Percentiles rank a stretch among this genome's conserved stretches.
These are phyloP conservation scores for Scaptomyza pallida DNA, from an alignment of 1,140 invertebrate genomes.

Conservation along the genomic window DNA sequence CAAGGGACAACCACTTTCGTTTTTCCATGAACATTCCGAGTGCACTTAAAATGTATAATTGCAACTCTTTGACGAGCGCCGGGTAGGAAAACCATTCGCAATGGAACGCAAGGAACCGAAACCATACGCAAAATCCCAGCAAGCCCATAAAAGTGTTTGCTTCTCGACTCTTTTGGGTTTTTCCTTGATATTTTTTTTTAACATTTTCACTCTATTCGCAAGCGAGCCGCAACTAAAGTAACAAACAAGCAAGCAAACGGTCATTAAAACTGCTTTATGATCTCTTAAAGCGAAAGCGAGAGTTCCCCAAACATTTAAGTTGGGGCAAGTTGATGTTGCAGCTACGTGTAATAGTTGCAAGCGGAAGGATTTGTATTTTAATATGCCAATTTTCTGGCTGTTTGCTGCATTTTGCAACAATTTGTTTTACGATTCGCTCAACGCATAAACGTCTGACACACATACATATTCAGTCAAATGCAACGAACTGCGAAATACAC, in stretches of 20 bases:
- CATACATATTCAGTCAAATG: neutral
- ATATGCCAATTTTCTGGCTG: constrained; percentile 69
- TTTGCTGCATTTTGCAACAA: constrained; percentile 76
- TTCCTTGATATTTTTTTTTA: constrained; percentile 57
- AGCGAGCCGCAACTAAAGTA: constrained; percentile 13
- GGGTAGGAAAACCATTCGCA: constrained; percentile 10
- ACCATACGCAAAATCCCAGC: constrained; percentile 3
- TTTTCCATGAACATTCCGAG: constrained; percentile 68
- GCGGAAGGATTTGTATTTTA: constrained; percentile 76
- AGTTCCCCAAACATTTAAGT: constrained; percentile 61
- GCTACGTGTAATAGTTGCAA: constrained; percentile 57
- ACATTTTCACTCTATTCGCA: constrained; percentile 78
- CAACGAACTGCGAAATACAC: too few species aligned
- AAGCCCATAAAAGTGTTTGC: constrained; percentile 4
- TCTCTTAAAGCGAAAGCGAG: constrained; percentile 75
- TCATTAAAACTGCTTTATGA: constrained; percentile 77
- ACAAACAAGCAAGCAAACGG: constrained; percentile 26
- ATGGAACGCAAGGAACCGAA: neutral
- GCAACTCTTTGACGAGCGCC: constrained; percentile 73
- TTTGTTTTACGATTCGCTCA: constrained; percentile 66
- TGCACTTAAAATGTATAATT: constrained; percentile 75
- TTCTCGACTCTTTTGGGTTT: constrained; percentile 3
- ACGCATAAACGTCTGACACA: neutral
- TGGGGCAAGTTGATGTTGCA: constrained; percentile 16
- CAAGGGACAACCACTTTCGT: constrained; percentile 55